phyloP scores from a whole-genome alignment of 2,888 invertebrate genomes.

The Lasius fuliginosus region DNA sequence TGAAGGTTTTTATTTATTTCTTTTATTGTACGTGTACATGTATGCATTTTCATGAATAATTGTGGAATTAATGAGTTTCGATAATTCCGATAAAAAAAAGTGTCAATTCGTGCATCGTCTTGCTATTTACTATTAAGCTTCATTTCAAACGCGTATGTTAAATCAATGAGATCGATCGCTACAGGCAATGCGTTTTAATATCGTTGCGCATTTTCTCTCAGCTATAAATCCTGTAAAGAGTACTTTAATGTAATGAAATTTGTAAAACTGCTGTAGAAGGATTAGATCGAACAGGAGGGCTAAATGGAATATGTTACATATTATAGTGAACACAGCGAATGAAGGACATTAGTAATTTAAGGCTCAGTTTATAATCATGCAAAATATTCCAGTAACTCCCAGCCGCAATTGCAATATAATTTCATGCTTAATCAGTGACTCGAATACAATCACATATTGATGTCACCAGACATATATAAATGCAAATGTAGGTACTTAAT shows the following conservation, averaged over 20 bases:
- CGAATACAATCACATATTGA: slow-evolving; percentile 7
- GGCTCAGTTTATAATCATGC: slow-evolving; percentile 7
- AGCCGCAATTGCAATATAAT: slow-evolving; percentile 36
- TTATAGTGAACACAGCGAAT: slow-evolving; percentile 18
- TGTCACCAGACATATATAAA: neutral
- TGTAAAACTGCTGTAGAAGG: slow-evolving; percentile 21
- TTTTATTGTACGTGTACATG: neutral
- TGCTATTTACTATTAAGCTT: slow-evolving; percentile 13
- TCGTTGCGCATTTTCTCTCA: slow-evolving; percentile 11
- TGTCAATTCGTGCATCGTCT: neutral
- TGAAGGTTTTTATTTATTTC: neutral
- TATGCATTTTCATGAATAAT: neutral
- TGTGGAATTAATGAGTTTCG: neutral
- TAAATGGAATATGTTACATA: slow-evolving; percentile 27
- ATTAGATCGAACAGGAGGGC: slow-evolving; percentile 27
- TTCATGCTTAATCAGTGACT: slow-evolving; percentile 27
- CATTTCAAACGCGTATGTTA: neutral
- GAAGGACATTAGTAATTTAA: slow-evolving; percentile 37
- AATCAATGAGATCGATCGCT: slow-evolving; percentile 6
- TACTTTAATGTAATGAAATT: slow-evolving; percentile 4
- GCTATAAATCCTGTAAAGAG: slow-evolving; percentile 8
- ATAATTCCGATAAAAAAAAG: neutral
- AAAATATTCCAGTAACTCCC: slow-evolving; percentile 27
- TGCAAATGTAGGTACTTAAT: neutral
- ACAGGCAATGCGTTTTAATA: slow-evolving; percentile 6